Evolutionary conservation across 2,888 invertebrate genomes (phyloP).

Genomic region (Dryomyza anilis): DNA sequence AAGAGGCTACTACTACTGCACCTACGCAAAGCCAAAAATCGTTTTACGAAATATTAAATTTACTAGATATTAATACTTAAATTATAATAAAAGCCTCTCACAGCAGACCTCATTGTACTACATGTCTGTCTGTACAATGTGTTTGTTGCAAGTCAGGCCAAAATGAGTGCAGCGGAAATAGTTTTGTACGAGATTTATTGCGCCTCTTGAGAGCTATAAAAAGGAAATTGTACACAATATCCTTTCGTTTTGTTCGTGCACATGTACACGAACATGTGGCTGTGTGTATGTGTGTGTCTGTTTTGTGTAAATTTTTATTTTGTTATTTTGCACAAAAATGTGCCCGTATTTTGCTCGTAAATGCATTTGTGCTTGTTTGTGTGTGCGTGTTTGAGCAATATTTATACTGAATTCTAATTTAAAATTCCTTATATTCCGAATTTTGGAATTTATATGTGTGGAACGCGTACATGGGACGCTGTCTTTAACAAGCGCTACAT

Average conservation of each 20-base stretch:
- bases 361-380: constrained; percentile 10
- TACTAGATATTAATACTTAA: constrained; percentile 20
- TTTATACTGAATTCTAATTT: not conserved
- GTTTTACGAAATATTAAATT: constrained; percentile 23
- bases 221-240: constrained; percentile 61
- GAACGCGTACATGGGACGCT: no score
- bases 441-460: not conserved
- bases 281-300: constrained; percentile 13
- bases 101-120: no score
- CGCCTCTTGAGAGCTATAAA: constrained; percentile 61
- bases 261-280: constrained; percentile 7
- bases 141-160: constrained; percentile 43
- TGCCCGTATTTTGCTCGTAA: no score
- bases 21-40: constrained; percentile 6
- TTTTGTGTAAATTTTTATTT: no score
- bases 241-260: constrained; percentile 43
- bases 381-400: not conserved
- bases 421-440: not conserved
- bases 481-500: no score
- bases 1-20: not conserved
- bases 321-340: no score
- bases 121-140: not conserved
- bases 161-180: constrained; percentile 58
- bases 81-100: constrained; percentile 19
- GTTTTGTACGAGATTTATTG: constrained; percentile 61